phyloP scores from a whole-genome alignment of 2,888 invertebrate genomes.

The Himalopsyche tibetana region DNA sequence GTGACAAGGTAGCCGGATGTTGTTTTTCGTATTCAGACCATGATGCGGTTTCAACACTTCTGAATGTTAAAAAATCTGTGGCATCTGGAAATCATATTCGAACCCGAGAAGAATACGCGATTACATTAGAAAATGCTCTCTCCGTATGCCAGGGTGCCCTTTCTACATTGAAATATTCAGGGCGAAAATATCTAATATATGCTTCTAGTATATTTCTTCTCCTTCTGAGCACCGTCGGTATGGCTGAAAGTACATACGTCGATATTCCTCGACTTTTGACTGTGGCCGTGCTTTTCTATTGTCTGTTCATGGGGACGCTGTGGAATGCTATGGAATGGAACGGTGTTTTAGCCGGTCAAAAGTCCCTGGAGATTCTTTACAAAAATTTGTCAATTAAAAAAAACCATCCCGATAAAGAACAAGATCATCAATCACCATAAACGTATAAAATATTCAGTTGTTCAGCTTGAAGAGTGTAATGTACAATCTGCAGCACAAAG shows the following conservation, averaged over 20 bases:
- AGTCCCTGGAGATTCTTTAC: constrained; percentile 80
- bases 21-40: constrained; percentile 92
- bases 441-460: too few species aligned
- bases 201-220: constrained; percentile 76
- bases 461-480: too few species aligned
- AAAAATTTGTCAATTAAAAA: constrained; percentile 55
- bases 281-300: constrained; percentile 82
- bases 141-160: constrained; percentile 79
- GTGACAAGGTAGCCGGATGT: constrained; percentile 83
- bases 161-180: constrained; percentile 74
- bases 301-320: constrained; percentile 85
- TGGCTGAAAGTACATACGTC: constrained; percentile 75
- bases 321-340: constrained; percentile 91
- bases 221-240: constrained; percentile 75
- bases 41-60: constrained; percentile 85
- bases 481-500: too few species aligned
- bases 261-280: constrained; percentile 80
- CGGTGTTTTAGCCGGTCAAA: constrained; percentile 85
- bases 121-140: constrained; percentile 78
- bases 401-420: too few species aligned
- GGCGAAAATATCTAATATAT: constrained; percentile 75
- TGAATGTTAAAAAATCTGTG: constrained; percentile 68
- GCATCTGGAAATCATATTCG: constrained; percentile 67
- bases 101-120: constrained; percentile 58
- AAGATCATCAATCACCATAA: too few species aligned